Base-by-base conservation (phyloP, 2,797 vertebrate species). In the Epinephelus coioides region DNA sequence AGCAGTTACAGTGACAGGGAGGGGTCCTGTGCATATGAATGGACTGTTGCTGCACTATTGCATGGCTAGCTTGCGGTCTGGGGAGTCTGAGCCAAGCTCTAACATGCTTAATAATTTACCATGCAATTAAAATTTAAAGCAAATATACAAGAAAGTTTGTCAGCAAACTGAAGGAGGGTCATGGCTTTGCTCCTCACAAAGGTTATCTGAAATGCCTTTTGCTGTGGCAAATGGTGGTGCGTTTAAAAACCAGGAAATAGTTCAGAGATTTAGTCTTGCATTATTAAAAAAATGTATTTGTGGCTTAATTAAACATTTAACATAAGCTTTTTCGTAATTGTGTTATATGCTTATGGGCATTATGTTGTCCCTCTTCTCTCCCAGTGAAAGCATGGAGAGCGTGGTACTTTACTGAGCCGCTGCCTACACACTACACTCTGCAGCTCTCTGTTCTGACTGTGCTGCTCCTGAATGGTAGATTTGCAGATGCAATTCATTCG, bases 51-150 rank as follows among this genome's bases (percentile, higher is more conserved):
- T 69, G 64, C 51, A 38, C 59, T 81, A 67, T 87, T 90, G 79
- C 86, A 85, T 81, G 78, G 77, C 73, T 70, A 59, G 69, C 69
- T 74, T 4, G 18, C 53, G 25, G 82, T 79, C 67, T 62, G 14
- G 50, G 76, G 73, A 83, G 70, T 68, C 40, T 51, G 63, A 81
- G 69, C 78, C 79, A 66, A 60, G 69, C 79, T 85, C 68, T 63
- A 79, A 70, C 65, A 25, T 17, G 55, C 64, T 90, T 71, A 94
- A 92, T 92, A 87, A 94, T 93, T 92, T 63, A 94, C 44, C 8
- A 50, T 2, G 7, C 51, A 82, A 84, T 94, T 89, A 91, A 93
- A 89, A 86, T 91, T 94, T 93, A 86, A 92, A 86, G 76, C 59
- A 90, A 88, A 87, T 88, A 85, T 86, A 90, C 76, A 91, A 84